These are phyloP conservation scores for Rhagium mordax DNA, from an alignment of 2,888 invertebrate species.

Conservation along the genomic window DNA sequence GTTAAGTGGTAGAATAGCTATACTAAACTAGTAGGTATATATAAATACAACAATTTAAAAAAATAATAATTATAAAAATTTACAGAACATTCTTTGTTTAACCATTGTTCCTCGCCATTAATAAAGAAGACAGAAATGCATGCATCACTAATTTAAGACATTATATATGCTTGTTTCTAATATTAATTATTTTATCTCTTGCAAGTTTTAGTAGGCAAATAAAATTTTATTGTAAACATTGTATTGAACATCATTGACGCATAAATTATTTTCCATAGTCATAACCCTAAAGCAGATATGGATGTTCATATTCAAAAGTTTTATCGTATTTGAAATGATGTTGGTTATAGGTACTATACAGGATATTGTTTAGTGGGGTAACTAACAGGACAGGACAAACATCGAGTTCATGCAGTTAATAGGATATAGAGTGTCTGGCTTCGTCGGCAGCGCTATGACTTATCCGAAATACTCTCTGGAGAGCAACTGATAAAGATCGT, in stretches of 20 bases:
- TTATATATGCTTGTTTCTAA: no score
- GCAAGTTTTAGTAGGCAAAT: no score
- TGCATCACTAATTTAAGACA: no score
- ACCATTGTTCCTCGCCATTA: no score
- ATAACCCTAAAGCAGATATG: not conserved
- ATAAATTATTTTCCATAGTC: not conserved
- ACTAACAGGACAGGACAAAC: conserved; percentile 42
- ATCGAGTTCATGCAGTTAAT: conserved; percentile 58
- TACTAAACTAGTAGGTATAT: no score
- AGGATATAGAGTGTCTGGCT: conserved; percentile 60
- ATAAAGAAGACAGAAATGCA: no score
- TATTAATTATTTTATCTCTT: no score
- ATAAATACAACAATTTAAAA: no score
- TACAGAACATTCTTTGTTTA: no score
- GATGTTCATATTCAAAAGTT: not conserved
- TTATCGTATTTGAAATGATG: not conserved
- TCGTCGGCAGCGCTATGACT: conserved; percentile 58
- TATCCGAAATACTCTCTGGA: conserved; percentile 59
- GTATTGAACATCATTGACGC: not conserved
- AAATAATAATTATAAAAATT: no score
- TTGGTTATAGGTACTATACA: conserved; percentile 33
- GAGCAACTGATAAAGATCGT: conserved; percentile 60
- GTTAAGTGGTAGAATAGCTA: no score
- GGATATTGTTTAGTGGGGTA: conserved; percentile 20
- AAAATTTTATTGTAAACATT: not conserved